phyloP scores from a whole-genome alignment of 2,797 vertebrate species.

The Bradypus variegatus region DNA sequence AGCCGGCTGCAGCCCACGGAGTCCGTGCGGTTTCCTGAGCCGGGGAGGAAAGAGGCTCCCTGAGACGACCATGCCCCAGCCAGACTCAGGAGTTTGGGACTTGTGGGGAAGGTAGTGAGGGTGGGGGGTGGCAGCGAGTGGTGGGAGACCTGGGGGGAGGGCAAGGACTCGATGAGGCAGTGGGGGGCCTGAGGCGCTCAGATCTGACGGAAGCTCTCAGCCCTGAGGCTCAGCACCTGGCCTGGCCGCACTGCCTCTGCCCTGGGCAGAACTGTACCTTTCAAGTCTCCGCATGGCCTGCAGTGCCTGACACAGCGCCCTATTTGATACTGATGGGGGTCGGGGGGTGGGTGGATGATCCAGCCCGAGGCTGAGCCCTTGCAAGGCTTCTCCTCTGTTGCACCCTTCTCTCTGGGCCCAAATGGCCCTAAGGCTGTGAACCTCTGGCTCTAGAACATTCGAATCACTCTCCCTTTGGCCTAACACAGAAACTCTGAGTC shows the following conservation, averaged over 20 bases:
- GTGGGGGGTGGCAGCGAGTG: background rate
- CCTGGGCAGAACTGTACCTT: background rate
- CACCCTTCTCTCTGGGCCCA: background rate
- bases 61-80: background rate
- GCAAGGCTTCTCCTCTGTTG: background rate
- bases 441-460: background rate
- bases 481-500: background rate
- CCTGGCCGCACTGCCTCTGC: background rate
- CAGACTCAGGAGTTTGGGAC: background rate
- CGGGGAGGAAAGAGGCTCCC: background rate
- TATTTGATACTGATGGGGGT: background rate
- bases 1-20: background rate
- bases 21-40: background rate
- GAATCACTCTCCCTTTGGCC: background rate
- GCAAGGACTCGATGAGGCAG: background rate
- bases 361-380: background rate
- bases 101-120: background rate
- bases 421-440: background rate
- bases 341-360: no score
- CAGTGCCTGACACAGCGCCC: background rate
- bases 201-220: background rate
- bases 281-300: background rate
- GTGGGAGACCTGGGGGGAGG: rapidly evolving
- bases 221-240: background rate
- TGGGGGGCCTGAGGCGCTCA: background rate